Evolutionary conservation across 2,888 invertebrate species (phyloP).

Genomic region (Rhagonycha lutea): DNA sequence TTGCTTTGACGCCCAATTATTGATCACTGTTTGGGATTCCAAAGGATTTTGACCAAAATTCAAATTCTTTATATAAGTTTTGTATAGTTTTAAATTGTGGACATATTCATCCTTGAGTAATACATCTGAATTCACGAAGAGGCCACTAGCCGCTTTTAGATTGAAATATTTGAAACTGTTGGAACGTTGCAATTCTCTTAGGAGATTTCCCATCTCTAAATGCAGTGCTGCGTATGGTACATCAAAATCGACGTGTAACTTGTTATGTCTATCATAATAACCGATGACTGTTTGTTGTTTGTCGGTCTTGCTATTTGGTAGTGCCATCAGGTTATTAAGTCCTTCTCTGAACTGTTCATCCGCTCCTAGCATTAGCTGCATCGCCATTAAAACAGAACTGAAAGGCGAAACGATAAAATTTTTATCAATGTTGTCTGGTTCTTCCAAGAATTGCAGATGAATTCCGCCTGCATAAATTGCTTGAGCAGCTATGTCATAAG

Average conservation of each 20-base stretch:
- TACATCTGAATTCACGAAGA: constrained; percentile 44
- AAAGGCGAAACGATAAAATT: constrained; percentile 54
- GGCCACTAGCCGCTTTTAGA: constrained; percentile 44
- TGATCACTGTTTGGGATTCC: constrained; percentile 40
- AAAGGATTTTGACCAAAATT: constrained; percentile 41
- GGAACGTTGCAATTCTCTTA: constrained; percentile 39
- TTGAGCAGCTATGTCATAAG: constrained; percentile 42
- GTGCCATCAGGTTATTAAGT: constrained; percentile 45
- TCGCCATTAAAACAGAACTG: constrained; percentile 50
- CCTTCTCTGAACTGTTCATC: constrained; percentile 47
- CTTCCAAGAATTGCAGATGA: constrained; percentile 44
- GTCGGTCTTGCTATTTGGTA: constrained; percentile 31
- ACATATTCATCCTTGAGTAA: constrained; percentile 40
- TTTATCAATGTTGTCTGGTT: constrained; percentile 29
- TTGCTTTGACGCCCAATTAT: constrained; percentile 47
- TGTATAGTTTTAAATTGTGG: constrained; percentile 41
- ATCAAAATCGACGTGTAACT: constrained; percentile 29
- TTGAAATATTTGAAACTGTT: constrained; percentile 36
- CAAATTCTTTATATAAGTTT: constrained; percentile 39
- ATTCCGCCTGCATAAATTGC: constrained; percentile 50
- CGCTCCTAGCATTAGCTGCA: constrained; percentile 51
- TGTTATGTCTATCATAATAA: constrained; percentile 28
- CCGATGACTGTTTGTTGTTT: constrained; percentile 28
- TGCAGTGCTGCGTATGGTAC: constrained; percentile 46
- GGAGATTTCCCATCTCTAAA: constrained; percentile 45